phyloP scores from a whole-genome alignment of 2,113 vertebrate species.

The Dasyornis broadbenti region DNA sequence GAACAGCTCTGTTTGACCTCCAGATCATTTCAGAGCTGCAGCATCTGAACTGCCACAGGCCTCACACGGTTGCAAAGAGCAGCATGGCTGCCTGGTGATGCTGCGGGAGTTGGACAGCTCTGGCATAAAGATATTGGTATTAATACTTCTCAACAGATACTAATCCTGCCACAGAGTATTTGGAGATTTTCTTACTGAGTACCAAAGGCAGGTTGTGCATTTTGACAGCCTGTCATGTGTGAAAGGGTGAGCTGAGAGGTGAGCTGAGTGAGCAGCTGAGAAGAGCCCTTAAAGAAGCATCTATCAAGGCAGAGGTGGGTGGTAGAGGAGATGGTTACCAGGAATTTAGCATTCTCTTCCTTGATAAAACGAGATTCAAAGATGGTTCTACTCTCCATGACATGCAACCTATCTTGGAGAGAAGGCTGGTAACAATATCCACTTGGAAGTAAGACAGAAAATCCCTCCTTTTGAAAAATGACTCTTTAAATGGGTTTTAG shows the following conservation, averaged over 20 bases:
- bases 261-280: neutral
- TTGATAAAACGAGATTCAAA: neutral
- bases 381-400: neutral
- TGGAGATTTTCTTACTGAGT: neutral
- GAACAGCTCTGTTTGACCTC: neutral
- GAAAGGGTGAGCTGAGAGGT: neutral
- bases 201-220: neutral
- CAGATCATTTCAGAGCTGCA: neutral
- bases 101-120: neutral
- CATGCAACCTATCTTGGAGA: neutral
- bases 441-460: neutral
- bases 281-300: neutral
- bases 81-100: neutral
- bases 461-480: neutral
- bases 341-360: neutral
- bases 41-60: fast-evolving
- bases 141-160: neutral
- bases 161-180: neutral
- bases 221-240: neutral
- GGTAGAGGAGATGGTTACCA: neutral
- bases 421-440: neutral
- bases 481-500: neutral
- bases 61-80: neutral
- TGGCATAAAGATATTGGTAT: neutral
- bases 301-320: neutral